A percentile compares a stretch with the other conserved stretches of the same genome.
Evolutionary conservation across 2,113 vertebrate species (phyloP).

Genomic region (Balaenoptera acutorostrata): DNA sequence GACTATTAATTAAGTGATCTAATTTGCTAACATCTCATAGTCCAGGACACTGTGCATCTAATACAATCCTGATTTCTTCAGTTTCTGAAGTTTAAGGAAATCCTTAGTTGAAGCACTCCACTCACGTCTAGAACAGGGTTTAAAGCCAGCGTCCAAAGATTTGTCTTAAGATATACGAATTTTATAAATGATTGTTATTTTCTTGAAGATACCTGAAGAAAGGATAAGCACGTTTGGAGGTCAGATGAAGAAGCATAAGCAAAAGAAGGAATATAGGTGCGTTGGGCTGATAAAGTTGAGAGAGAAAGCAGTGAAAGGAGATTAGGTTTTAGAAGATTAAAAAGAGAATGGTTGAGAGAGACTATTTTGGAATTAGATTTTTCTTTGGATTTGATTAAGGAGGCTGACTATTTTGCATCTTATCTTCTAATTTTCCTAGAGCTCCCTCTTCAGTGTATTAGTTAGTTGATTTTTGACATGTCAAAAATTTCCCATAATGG

Average conservation of each 20-base stretch:
- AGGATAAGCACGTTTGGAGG: too few relatives aligned
- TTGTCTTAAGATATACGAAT: neutral
- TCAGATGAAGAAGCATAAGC: too few relatives aligned
- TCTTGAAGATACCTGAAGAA: neutral
- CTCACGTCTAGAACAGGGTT: neutral
- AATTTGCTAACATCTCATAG: neutral
- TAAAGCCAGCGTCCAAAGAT: neutral
- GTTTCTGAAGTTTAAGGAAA: neutral
- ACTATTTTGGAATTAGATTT: neutral
- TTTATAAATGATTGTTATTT: neutral
- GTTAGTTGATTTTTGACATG: neutral
- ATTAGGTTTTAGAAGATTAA: too few relatives aligned
- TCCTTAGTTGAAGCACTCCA: neutral
- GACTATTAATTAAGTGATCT: neutral
- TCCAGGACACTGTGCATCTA: neutral
- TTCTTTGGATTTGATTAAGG: neutral
- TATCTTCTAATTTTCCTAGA: neutral
- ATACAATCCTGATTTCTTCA: neutral
- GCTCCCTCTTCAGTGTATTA: neutral
- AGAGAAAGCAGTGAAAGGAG: too few relatives aligned
- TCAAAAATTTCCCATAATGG: neutral
- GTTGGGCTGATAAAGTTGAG: too few relatives aligned
- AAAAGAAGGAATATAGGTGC: too few relatives aligned
- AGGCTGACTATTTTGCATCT: neutral
- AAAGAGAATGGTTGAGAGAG: neutral